Conservation (phyloP, 2,888 invertebrate species). For the Zygogramma bicolorata region DNA sequence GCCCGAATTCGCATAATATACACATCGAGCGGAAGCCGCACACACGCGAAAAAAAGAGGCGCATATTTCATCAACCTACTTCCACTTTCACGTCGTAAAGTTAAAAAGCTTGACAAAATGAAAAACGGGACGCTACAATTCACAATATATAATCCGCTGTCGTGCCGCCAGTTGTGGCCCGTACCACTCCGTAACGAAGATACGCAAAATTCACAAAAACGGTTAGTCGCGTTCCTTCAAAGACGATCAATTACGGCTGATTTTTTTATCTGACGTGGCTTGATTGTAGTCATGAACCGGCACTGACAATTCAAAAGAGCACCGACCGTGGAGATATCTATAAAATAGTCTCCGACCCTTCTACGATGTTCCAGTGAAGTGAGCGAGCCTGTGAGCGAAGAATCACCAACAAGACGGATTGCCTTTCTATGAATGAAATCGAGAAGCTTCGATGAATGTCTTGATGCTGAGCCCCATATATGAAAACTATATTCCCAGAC, state of each 20-base stretch:
- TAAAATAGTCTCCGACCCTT: too few relatives aligned
- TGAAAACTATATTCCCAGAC: too few relatives aligned
- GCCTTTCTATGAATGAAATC: too few relatives aligned
- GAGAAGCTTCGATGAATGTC: too few relatives aligned
- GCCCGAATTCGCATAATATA: conserved; percentile 5
- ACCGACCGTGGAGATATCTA: too few relatives aligned
- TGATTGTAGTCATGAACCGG: too few relatives aligned
- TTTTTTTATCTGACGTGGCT: not conserved
- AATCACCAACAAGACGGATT: too few relatives aligned
- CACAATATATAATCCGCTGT: conserved; percentile 22
- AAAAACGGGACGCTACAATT: conserved; percentile 30
- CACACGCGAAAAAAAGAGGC: conserved; percentile 2
- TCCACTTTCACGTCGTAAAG: conserved; percentile 28
- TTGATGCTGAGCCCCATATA: too few relatives aligned
- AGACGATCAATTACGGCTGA: not conserved
- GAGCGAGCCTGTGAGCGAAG: too few relatives aligned
- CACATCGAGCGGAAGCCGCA: not conserved
- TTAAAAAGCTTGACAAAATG: conserved; percentile 37
- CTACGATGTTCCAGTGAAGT: too few relatives aligned
- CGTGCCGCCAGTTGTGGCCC: conserved; percentile 15
- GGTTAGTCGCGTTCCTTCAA: not conserved
- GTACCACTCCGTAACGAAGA: conserved; percentile 6
- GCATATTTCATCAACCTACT: conserved; percentile 25
- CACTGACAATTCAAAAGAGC: too few relatives aligned
- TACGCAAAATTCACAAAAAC: conserved; percentile 8